A percentile compares a stretch with the other conserved stretches of the same genome.
These are phyloP conservation scores for Drosophila algonquin DNA, from an alignment of 2,888 invertebrate species.

Conservation along the genomic window DNA sequence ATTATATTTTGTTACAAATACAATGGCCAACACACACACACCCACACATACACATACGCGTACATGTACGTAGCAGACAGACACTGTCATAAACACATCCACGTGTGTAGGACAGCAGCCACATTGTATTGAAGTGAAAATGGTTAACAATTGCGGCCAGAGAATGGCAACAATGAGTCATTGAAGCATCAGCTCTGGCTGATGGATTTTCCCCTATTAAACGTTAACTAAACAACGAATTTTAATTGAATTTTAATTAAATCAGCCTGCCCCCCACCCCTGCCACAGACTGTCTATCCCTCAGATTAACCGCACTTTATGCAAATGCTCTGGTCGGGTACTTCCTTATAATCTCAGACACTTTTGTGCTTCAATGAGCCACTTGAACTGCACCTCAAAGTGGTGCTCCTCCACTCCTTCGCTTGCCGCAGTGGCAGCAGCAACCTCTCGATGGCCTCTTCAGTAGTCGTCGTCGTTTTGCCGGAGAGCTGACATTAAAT, in stretches of 20 bases:
- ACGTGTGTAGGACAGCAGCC: constrained; percentile 43
- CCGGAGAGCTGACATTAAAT: constrained; percentile 65
- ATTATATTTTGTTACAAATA: constrained; percentile 77
- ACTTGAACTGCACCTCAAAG: constrained; percentile 48
- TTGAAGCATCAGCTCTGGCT: constrained; percentile 43
- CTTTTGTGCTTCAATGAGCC: constrained; percentile 29
- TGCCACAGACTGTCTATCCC: too few species aligned
- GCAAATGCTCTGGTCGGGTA: constrained; percentile 19
- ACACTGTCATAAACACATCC: constrained; percentile 62
- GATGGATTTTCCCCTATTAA: constrained; percentile 56
- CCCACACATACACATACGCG: constrained; percentile 21
- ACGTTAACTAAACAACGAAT: constrained; percentile 46
- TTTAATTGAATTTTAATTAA: constrained; percentile 68
- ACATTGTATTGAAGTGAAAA: constrained; percentile 77
- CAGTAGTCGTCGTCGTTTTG: constrained; percentile 28
- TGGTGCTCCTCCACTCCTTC: constrained; percentile 8
- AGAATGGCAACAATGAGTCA: constrained; percentile 39
- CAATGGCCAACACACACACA: constrained; percentile 52
- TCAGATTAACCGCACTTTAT: constrained; percentile 42
- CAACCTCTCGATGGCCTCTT: constrained; percentile 5
- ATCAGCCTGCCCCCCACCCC: constrained; percentile 2
- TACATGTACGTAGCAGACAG: background rate
- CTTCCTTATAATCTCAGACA: constrained; percentile 36
- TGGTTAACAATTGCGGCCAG: constrained; percentile 73
- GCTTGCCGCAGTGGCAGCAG: background rate